phyloP scores from a whole-genome alignment of 2,113 vertebrate species.

The Atlantisia rogersi region DNA sequence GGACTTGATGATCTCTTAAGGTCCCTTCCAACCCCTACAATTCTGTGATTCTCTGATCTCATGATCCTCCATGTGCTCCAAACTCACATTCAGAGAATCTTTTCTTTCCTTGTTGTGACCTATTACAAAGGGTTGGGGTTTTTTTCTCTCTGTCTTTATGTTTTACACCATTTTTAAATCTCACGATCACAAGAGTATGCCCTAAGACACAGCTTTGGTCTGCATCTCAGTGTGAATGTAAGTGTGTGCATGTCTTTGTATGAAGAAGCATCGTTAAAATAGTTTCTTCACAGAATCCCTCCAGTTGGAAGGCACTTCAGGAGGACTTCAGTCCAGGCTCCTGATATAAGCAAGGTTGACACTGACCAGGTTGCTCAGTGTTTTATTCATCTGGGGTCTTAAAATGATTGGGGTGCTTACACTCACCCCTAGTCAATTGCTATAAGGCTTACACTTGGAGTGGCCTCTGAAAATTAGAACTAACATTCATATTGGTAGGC shows the following conservation, averaged over 20 bases:
- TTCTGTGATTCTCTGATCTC: background rate
- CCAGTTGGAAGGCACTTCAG: background rate
- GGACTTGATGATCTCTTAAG: no score
- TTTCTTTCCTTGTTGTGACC: background rate
- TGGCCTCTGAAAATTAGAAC: background rate
- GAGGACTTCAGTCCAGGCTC: background rate
- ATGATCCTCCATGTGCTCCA: background rate
- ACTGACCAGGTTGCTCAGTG: background rate
- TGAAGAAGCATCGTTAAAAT: background rate
- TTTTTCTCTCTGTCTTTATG: background rate
- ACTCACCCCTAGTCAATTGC: background rate
- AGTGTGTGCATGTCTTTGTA: background rate
- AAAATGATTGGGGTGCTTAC: background rate
- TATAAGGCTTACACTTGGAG: background rate
- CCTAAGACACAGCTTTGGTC: background rate
- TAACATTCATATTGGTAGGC: background rate
- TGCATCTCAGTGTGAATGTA: no score
- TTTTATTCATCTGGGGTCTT: background rate
- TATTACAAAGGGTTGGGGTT: background rate
- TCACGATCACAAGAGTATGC: background rate
- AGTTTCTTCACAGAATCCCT: background rate
- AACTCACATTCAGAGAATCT: background rate
- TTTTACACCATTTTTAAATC: background rate
- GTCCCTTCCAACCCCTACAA: no score
- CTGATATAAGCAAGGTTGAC: background rate